phyloP scores from a whole-genome alignment of 2,113 vertebrate genomes.

The Rhinoderma darwinii region DNA sequence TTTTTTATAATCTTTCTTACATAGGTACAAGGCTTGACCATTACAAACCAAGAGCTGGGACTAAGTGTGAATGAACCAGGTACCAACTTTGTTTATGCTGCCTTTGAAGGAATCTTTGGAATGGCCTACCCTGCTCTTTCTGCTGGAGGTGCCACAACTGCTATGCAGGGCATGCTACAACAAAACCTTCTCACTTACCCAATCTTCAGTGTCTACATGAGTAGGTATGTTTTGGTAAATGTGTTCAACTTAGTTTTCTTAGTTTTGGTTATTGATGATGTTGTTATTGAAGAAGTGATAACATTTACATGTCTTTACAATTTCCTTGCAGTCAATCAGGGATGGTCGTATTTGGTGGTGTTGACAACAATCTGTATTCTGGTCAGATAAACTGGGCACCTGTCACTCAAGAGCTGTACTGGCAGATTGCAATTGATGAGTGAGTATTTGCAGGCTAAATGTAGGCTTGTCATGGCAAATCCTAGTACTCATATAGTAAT shows the following conservation, averaged over 20 bases:
- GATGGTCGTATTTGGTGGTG: constrained; percentile 68
- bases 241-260: not conserved
- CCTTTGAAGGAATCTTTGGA: constrained; percentile 74
- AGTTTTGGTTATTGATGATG: not conserved
- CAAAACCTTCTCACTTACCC: constrained; percentile 68
- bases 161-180: constrained; percentile 66
- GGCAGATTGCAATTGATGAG: constrained; percentile 70
- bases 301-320: not conserved
- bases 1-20: not conserved
- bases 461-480: not conserved
- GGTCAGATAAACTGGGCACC: constrained; percentile 68
- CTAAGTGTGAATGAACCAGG: constrained; percentile 69
- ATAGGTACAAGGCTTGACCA: constrained; percentile 72
- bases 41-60: constrained; percentile 79
- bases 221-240: constrained; percentile 34
- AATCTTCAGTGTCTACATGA: constrained; percentile 72
- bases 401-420: constrained; percentile 67
- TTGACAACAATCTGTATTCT: constrained; percentile 62
- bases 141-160: not conserved
- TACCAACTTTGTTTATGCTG: constrained; percentile 66
- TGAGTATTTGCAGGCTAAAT: constrained; percentile 61
- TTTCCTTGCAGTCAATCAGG: constrained; percentile 59
- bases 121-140: constrained; percentile 68
- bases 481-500: not conserved
- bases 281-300: not conserved